Conservation (phyloP, 2,113 vertebrate genomes). For the Octodon degus region DNA sequence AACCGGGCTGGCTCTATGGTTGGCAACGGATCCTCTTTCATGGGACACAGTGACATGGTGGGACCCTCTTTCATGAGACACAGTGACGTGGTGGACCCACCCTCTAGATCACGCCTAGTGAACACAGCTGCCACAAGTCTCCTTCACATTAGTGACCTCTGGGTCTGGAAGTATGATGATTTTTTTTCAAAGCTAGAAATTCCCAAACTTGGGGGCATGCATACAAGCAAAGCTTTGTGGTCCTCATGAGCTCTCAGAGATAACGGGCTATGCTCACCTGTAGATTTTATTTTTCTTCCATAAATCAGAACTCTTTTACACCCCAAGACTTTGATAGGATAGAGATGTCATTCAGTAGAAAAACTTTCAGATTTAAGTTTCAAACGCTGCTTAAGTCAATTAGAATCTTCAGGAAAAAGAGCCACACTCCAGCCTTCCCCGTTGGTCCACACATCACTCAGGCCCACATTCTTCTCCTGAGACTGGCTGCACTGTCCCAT, state of each 20-base stretch:
- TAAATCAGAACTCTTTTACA: neutral
- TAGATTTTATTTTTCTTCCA: neutral
- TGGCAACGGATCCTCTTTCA: neutral
- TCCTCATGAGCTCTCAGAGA: neutral
- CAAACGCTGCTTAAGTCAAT: slow-evolving; percentile 1
- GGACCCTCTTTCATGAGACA: neutral
- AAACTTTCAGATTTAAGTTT: neutral
- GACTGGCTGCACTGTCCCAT: neutral
- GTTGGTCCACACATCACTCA: neutral
- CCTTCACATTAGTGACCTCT: neutral
- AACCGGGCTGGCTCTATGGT: neutral
- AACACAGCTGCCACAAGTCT: too few species aligned
- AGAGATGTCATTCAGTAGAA: neutral
- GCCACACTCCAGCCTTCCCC: neutral
- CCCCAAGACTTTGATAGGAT: neutral
- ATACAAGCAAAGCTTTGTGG: neutral
- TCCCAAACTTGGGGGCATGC: neutral
- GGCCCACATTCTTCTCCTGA: neutral
- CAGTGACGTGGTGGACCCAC: too few species aligned
- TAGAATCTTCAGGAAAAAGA: slow-evolving; percentile 22
- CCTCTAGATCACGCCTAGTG: neutral
- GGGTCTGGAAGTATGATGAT: neutral
- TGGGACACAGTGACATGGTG: too few species aligned
- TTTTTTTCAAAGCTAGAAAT: neutral
- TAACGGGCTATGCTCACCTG: neutral